Evolutionary conservation across 1,140 invertebrate genomes (phyloP).

Genomic region (Conus betulinus): DNA sequence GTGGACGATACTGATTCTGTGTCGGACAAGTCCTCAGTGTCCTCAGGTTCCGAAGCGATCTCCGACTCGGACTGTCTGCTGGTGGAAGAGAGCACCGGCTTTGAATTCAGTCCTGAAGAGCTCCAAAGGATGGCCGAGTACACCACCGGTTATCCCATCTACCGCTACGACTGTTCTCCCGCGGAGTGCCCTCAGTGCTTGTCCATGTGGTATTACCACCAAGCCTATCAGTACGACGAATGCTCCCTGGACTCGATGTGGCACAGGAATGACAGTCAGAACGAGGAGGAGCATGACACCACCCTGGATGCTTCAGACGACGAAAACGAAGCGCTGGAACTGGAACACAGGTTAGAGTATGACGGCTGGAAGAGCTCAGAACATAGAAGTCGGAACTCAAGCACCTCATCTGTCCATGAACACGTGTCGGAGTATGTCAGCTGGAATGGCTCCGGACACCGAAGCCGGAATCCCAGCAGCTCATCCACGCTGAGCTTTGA

Average conservation of each 20-base stretch:
- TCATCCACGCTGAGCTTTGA: neutral
- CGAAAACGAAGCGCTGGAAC: neutral
- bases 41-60: constrained; percentile 65
- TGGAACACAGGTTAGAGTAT: neutral
- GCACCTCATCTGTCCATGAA: neutral
- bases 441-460: neutral
- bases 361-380: neutral
- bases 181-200: constrained; percentile 68
- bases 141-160: constrained; percentile 68
- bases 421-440: neutral
- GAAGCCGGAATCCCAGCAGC: neutral
- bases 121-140: constrained; percentile 66
- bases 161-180: constrained; percentile 65
- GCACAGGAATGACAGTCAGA: neutral
- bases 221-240: constrained; percentile 45
- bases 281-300: neutral
- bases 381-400: neutral
- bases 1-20: constrained; percentile 55
- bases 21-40: constrained; percentile 63
- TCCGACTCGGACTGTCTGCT: constrained; percentile 57
- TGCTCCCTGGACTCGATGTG: neutral
- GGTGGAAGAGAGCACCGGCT: constrained; percentile 31
- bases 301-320: constrained; percentile 22
- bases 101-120: constrained; percentile 59
- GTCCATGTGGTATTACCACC: constrained; percentile 40